Evolutionary conservation across 2,113 vertebrate species (phyloP).

Genomic region (Prietella phreatophila): DNA sequence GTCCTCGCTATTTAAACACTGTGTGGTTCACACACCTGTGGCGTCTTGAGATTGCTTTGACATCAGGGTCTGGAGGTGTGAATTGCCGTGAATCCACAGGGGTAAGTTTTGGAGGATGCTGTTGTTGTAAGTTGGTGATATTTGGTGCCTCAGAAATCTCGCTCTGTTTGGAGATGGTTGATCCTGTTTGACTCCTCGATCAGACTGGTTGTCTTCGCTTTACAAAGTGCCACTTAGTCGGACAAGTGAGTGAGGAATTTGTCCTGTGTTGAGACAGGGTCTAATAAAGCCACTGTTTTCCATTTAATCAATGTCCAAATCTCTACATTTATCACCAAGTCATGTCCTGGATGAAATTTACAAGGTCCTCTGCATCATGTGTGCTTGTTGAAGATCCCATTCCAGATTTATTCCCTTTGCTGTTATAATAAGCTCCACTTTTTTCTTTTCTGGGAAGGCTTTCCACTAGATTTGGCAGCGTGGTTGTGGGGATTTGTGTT

Average conservation of each 20-base stretch:
- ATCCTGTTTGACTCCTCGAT: not conserved
- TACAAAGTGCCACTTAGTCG: not conserved
- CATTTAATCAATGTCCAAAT: not conserved
- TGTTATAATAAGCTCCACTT: not conserved
- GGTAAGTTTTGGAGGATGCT: not conserved
- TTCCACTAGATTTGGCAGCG: not conserved
- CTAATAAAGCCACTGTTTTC: not conserved
- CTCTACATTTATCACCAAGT: not conserved
- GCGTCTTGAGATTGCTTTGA: conserved; percentile 10
- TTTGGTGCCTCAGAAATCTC: not conserved
- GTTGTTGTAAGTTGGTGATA: not conserved
- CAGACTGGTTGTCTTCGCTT: not conserved
- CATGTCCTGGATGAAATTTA: not conserved
- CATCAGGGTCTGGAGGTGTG: conserved; percentile 4
- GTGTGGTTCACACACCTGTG: not conserved
- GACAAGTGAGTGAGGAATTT: not conserved
- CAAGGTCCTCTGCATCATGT: not conserved
- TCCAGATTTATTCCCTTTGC: not conserved
- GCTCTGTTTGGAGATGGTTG: no score
- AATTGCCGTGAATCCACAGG: not conserved
- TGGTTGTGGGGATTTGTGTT: not conserved
- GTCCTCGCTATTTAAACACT: not conserved
- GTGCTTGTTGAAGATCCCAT: not conserved
- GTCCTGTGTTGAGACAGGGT: not conserved
- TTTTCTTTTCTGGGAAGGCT: not conserved